These are phyloP conservation scores for Diachrysia chrysitis DNA, from an alignment of 2,888 invertebrate species.

Conservation along the genomic window DNA sequence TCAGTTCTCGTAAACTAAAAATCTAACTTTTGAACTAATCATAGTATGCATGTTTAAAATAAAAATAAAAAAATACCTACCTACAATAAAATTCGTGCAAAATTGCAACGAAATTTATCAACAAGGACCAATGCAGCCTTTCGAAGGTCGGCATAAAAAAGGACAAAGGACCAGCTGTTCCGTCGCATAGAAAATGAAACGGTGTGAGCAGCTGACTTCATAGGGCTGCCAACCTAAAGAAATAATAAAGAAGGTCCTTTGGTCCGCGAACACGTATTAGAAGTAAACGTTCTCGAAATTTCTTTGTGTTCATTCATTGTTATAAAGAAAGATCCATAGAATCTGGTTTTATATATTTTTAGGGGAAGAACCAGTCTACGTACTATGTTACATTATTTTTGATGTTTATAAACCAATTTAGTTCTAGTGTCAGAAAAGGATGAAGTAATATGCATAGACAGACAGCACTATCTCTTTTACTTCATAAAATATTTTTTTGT, in stretches of 20 bases:
- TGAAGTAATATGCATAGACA: neutral
- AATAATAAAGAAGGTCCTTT: neutral
- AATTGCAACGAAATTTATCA: slow-evolving; percentile 28
- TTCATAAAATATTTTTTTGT: no score
- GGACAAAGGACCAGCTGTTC: slow-evolving; percentile 63
- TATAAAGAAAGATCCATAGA: no score
- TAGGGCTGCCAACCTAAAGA: slow-evolving; percentile 58
- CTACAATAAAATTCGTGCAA: slow-evolving; percentile 13
- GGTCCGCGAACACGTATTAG: no score
- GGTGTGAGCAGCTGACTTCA: slow-evolving; percentile 63
- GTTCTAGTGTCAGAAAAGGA: neutral
- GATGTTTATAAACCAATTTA: neutral
- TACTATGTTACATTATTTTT: neutral
- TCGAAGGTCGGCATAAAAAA: slow-evolving; percentile 62
- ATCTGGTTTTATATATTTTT: neutral
- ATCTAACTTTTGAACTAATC: no score
- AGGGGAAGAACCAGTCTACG: neutral
- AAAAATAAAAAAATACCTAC: neutral
- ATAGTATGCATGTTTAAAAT: no score
- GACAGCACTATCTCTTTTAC: no score
- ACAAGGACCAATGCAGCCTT: slow-evolving; percentile 42
- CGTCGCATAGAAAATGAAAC: slow-evolving; percentile 56
- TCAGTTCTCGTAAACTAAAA: no score
- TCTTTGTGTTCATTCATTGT: neutral
- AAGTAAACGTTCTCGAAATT: neutral